Percentiles rank a stretch among this genome's conserved stretches.
These are phyloP conservation scores for Spodoptera picta DNA, from an alignment of 2,888 invertebrate genomes.

Conservation along the genomic window DNA sequence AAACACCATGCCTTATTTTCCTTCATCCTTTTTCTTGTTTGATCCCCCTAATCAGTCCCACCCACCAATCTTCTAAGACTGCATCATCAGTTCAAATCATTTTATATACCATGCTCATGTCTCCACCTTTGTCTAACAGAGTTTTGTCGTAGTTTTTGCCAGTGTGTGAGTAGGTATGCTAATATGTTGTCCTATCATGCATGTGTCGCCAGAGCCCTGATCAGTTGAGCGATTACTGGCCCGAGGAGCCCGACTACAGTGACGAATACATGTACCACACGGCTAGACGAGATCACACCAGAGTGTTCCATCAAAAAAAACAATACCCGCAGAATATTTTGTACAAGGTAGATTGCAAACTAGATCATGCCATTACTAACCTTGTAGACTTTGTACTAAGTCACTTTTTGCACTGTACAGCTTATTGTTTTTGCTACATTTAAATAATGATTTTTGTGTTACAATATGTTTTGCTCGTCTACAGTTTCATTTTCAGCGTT, in stretches of 20 bases:
- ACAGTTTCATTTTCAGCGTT: slow-evolving; percentile 25
- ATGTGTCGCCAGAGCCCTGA: slow-evolving; percentile 79
- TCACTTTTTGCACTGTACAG: slow-evolving; percentile 41
- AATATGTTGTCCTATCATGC: slow-evolving; percentile 74
- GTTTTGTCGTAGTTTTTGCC: slow-evolving; percentile 53
- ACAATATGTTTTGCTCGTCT: slow-evolving; percentile 3
- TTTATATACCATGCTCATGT: slow-evolving; percentile 27
- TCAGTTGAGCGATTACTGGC: slow-evolving; percentile 80
- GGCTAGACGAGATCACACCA: slow-evolving; percentile 82
- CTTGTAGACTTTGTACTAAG: slow-evolving; percentile 24
- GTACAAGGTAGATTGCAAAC: slow-evolving; percentile 80
- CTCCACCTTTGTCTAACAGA: slow-evolving; percentile 28
- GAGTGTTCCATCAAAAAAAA: slow-evolving; percentile 86
- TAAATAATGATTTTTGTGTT: slow-evolving; percentile 7
- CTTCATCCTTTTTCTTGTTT: too few relatives aligned
- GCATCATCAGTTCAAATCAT: too few relatives aligned
- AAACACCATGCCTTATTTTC: too few relatives aligned
- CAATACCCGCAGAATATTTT: slow-evolving; percentile 87
- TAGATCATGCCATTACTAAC: slow-evolving; percentile 51
- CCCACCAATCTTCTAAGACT: too few relatives aligned
- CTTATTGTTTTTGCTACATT: slow-evolving; percentile 19
- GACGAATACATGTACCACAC: slow-evolving; percentile 88
- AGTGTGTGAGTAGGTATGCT: slow-evolving; percentile 76
- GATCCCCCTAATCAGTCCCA: too few relatives aligned
- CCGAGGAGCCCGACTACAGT: slow-evolving; percentile 83